Conservation (phyloP, 2,113 vertebrate species). For the Heterotilapia buettikoferi region DNA sequence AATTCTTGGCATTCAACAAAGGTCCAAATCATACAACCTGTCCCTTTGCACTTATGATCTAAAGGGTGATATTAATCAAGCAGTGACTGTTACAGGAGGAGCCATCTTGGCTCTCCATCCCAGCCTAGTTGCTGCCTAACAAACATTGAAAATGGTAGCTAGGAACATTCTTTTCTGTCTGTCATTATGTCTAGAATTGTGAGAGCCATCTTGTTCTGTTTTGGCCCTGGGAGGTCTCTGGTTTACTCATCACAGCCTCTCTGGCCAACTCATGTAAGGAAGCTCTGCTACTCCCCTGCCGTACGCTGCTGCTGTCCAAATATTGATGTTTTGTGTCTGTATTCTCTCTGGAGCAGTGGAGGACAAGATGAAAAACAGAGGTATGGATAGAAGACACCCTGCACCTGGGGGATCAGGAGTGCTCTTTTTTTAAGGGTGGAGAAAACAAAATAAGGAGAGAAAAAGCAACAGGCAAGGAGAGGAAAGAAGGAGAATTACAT, state of each 20-base stretch:
- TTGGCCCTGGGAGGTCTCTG: slow-evolving; percentile 45
- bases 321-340: slow-evolving; percentile 51
- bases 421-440: neutral
- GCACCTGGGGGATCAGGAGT: neutral
- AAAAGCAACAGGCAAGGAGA: neutral
- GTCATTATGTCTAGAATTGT: slow-evolving; percentile 13
- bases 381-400: slow-evolving; percentile 29
- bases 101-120: slow-evolving; percentile 32
- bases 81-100: slow-evolving; percentile 4
- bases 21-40: neutral
- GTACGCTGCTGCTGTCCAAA: slow-evolving; percentile 53
- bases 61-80: slow-evolving; percentile 38
- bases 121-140: neutral
- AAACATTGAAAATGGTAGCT: slow-evolving; percentile 26
- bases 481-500: neutral
- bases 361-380: slow-evolving; percentile 58
- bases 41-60: neutral
- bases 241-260: slow-evolving; percentile 48
- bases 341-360: slow-evolving; percentile 40
- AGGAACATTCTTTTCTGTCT: slow-evolving; percentile 15
- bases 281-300: slow-evolving; percentile 26
- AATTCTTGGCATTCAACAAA: neutral
- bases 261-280: slow-evolving; percentile 27
- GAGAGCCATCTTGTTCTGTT: slow-evolving; percentile 10
- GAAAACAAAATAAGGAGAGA: neutral